phyloP scores from a whole-genome alignment of 2,888 invertebrate genomes.

The Craniophora ligustri region DNA sequence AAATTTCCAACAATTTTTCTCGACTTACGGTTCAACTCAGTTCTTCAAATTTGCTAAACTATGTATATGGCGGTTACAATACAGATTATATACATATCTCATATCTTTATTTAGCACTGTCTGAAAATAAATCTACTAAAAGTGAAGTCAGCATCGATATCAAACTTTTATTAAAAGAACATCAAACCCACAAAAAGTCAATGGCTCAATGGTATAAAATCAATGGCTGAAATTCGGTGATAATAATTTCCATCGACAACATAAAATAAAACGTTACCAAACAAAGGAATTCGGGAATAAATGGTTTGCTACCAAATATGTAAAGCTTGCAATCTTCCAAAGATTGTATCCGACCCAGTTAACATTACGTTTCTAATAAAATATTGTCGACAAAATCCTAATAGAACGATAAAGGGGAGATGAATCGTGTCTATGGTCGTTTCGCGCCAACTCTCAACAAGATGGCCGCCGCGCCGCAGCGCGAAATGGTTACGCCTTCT shows the following conservation, averaged over 20 bases:
- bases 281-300: constrained; percentile 31
- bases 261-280: constrained; percentile 35
- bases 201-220: too few relatives aligned
- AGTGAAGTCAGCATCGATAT: background rate
- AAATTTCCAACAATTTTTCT: too few relatives aligned
- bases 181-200: background rate
- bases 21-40: too few relatives aligned
- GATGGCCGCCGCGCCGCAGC: constrained; percentile 67
- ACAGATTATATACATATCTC: too few relatives aligned
- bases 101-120: too few relatives aligned
- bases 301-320: constrained; percentile 29
- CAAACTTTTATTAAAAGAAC: constrained; percentile 9
- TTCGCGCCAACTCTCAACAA: constrained; percentile 60
- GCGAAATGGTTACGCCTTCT: constrained; percentile 41
- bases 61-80: too few relatives aligned
- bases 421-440: constrained; percentile 49
- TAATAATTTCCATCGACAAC: constrained; percentile 33
- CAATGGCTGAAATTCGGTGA: constrained; percentile 10
- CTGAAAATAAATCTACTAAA: too few relatives aligned
- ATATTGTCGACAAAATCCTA: constrained; percentile 53
- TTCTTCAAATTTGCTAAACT: too few relatives aligned
- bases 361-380: constrained; percentile 51
- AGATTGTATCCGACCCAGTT: constrained; percentile 38
- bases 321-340: constrained; percentile 18
- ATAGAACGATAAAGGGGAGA: constrained; percentile 52